Base-by-base conservation (phyloP, 2,888 invertebrate species). In the Pristionchus entomophagus region DNA sequence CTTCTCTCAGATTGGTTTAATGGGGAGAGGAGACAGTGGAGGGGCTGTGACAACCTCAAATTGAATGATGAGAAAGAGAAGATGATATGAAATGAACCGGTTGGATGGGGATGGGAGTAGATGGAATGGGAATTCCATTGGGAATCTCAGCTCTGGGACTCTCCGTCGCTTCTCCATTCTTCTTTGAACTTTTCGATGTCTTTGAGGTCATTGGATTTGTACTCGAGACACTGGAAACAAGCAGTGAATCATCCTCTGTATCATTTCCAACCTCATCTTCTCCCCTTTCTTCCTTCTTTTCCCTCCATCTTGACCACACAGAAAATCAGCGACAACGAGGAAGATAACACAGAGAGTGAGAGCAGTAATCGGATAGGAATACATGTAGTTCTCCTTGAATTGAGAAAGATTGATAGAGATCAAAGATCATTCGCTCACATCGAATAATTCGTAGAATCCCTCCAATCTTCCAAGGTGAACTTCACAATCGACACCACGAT, bases 401-500 rank as follows among this genome's bases (percentile, higher is more conserved):
- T 59, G 10, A 22, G n/a, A 38, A 2, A 38, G 41, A 38, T 41
- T 41, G n/a, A n/a, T n/a, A 41, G 26, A 56, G 41, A 56, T 45
- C 49, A 38, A 38, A n/a, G 59, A 32, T 26, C 19, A 73, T 73
- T 2, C 1, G 19, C 73, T 38, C 12, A 73, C 73, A 73, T 73
- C 41, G 73, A 73, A 73, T n/a, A 73, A 41, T n/a, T 73, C 38
- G 35, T 51, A 59, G 53, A 51, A 38, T 59, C 82, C 59, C 19
- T 14, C 19, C 56, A 82, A 14, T 53, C 19, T 26, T 56, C 82
- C 82, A 35, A 82, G n/a, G 26, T 59, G 29, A 5, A 82, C 26
- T 26, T 82, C 82, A 41, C 82, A 82, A 82, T 82, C 38, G 38
- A n/a, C 82, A 32, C 82, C 82, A 26, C 49, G 32, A 41, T 56